Evolutionary conservation across 2,888 invertebrate species (phyloP).

Genomic region (Coecobrya sp.): DNA sequence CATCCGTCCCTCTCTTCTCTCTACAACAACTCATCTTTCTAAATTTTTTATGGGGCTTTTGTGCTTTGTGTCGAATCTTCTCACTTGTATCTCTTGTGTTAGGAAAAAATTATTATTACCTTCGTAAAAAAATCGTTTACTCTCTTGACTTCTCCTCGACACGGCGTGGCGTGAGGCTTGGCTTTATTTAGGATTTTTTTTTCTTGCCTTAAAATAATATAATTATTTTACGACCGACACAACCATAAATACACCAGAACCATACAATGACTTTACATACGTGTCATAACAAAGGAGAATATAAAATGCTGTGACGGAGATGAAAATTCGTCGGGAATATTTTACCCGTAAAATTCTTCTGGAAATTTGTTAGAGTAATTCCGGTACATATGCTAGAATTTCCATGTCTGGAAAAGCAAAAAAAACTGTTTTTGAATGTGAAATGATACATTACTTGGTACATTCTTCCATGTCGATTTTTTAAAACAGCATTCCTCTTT

Average conservation of each 20-base stretch:
- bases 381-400: neutral
- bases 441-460: neutral
- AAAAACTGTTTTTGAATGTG: neutral
- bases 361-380: neutral
- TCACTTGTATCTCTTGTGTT: conserved; percentile 35
- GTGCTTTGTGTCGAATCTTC: conserved; percentile 11
- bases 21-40: neutral
- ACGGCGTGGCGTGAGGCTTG: neutral
- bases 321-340: neutral
- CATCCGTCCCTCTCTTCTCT: conserved; percentile 54
- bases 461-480: too few species aligned
- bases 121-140: conserved; percentile 22
- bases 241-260: neutral
- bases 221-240: neutral
- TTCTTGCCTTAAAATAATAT: conserved; percentile 14
- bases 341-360: neutral
- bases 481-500: neutral
- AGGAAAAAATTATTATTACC: conserved; percentile 35
- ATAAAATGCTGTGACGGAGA: neutral
- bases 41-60: conserved; percentile 2
- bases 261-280: neutral
- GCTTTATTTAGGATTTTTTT: neutral
- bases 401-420: neutral
- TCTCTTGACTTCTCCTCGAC: neutral
- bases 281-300: neutral